A percentile compares a stretch with the other conserved stretches of the same genome.
phyloP scores from a whole-genome alignment of 2,888 invertebrate genomes.

The Keiferia lycopersicella region DNA sequence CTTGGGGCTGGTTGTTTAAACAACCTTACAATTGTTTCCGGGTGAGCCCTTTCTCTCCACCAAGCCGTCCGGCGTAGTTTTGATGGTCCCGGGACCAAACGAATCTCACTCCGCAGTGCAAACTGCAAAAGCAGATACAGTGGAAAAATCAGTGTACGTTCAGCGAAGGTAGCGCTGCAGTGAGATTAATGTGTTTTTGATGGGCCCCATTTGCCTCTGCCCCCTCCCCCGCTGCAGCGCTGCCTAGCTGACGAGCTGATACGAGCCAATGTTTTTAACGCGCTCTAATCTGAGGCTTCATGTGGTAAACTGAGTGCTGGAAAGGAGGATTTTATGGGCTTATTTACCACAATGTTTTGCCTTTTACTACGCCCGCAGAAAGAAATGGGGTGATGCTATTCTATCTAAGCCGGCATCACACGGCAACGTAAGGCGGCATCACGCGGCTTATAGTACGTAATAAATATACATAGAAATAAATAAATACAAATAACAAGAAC shows the following conservation, averaged over 20 bases:
- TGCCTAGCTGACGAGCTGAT: slow-evolving; percentile 16
- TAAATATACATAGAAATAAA: too few species aligned
- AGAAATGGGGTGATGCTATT: too few species aligned
- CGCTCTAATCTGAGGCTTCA: slow-evolving; percentile 11
- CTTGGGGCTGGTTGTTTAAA: too few species aligned
- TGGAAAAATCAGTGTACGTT: not conserved
- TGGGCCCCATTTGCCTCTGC: slow-evolving; percentile 34
- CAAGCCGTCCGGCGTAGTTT: too few species aligned
- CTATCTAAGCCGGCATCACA: too few species aligned
- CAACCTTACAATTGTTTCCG: too few species aligned
- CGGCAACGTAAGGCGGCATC: too few species aligned
- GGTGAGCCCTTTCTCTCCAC: too few species aligned
- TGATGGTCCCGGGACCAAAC: too few species aligned
- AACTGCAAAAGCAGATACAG: slow-evolving; percentile 4
- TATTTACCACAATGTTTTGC: not conserved
- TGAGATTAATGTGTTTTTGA: slow-evolving; percentile 66
- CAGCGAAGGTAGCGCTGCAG: slow-evolving; percentile 22
- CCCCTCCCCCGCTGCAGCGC: not conserved
- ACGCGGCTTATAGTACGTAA: too few species aligned
- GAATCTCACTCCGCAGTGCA: not conserved
- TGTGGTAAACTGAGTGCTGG: not conserved
- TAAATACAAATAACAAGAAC: too few species aligned
- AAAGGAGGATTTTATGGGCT: not conserved
- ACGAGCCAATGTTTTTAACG: slow-evolving; percentile 13
- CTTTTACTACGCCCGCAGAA: not conserved